Evolutionary conservation across 1,140 invertebrate genomes (phyloP), one percentile per base, ranked within the genome.

Genomic region (Drosophila leontia): DNA sequence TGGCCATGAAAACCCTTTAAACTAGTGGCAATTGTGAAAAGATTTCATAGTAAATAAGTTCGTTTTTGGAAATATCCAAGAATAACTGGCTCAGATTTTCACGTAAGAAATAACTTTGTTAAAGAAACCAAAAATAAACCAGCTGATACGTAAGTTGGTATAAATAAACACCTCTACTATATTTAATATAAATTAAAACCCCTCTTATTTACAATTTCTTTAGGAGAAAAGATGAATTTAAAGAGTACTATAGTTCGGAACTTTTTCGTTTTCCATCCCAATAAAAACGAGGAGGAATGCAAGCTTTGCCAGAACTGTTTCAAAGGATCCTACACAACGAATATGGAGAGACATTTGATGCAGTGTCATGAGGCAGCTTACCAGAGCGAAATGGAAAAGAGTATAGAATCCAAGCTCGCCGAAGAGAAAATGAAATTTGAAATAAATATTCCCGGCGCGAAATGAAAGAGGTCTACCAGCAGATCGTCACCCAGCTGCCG

Each of bases 221-320:
- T 12, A 34, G 12, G 7, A 7, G 0, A 19, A 19, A 35, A 19
- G 32, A 37, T 19, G 17, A 55, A 23, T 15, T 5, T 23, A 9
- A 53, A 53, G 0, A 35, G 17, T 23, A 55, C 23, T 15, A 23
- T 37, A 23, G 51, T 37, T 23, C 51, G 34, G 0, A 55, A 37
- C 17, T 37, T 55, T 23, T 55, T 55, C 51, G 51, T 55, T 55
- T 55, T 55, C 17, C 32, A 35, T 15, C 34, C 51, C 17, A 35
- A 35, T 23, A 55, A 13, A 23, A 23, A 55, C 17, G 34, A 37
- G 17, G 51, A 55, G 34, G 34, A 55, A 55, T 55, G 51, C 17
- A 55, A 55, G 17, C 19, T 55, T 55, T 55, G 51, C 51, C 12
- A 11, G 12, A 23, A 55, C 7, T 37, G 11, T 4, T 55, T 55